Evolutionary conservation across 2,888 invertebrate genomes (phyloP).

Genomic region (Julus scandinavius): DNA sequence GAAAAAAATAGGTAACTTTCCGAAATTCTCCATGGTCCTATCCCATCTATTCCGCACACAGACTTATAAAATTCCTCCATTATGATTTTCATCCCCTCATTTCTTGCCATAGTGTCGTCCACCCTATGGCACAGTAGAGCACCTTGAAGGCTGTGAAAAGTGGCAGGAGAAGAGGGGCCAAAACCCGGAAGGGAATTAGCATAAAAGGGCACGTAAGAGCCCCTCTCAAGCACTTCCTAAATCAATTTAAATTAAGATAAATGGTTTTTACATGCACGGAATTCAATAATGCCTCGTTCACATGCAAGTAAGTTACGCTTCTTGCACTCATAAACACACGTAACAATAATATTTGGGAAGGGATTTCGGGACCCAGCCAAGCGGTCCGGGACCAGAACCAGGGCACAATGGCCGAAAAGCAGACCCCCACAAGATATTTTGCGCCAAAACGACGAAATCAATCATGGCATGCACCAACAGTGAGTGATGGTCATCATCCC

Average conservation of each 20-base stretch:
- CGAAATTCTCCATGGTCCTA: neutral
- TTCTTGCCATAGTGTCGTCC: neutral
- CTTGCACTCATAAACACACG: neutral
- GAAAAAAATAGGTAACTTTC: no score
- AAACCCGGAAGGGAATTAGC: constrained; percentile 43
- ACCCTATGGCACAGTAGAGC: neutral
- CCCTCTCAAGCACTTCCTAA: constrained; percentile 41
- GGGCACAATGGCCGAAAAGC: neutral
- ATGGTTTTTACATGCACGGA: constrained; percentile 13
- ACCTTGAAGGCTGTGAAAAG: neutral
- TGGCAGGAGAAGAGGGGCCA: neutral
- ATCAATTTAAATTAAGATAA: constrained; percentile 53
- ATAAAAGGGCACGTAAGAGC: constrained; percentile 2
- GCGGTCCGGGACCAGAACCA: neutral
- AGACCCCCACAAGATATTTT: neutral
- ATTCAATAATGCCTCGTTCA: constrained; percentile 26
- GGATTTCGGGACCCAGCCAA: neutral
- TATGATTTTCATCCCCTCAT: neutral
- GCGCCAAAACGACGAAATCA: neutral
- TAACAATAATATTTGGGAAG: constrained; percentile 43
- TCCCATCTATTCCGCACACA: neutral
- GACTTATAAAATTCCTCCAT: neutral
- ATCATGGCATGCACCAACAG: neutral
- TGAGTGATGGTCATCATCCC: constrained; percentile 21
- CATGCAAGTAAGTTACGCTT: constrained; percentile 18